Evolutionary conservation across 2,888 invertebrate species (phyloP).

Genomic region (Pammene fasciana): DNA sequence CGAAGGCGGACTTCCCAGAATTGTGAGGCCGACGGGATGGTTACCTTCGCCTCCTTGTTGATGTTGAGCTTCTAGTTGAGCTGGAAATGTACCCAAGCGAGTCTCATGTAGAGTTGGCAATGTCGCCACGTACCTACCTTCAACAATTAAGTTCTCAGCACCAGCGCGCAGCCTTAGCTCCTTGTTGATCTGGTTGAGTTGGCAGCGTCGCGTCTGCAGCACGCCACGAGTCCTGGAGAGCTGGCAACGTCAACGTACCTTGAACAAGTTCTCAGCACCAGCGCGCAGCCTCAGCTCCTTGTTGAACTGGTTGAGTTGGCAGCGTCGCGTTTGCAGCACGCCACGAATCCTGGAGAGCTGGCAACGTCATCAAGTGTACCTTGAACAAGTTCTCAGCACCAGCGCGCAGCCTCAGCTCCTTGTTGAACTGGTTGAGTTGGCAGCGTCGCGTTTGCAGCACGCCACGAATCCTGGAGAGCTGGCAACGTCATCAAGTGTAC

Average conservation of each 20-base stretch:
- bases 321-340: slow-evolving; percentile 89
- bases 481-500: slow-evolving; percentile 66
- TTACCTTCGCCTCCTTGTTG: no score
- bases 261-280: no score
- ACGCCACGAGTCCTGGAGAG: no score
- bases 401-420: slow-evolving; percentile 94
- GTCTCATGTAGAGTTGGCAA: slow-evolving; percentile 77
- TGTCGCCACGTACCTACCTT: slow-evolving; percentile 83
- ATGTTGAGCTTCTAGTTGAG: no score
- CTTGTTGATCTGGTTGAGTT: slow-evolving; percentile 94
- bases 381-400: slow-evolving; percentile 99
- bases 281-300: no score
- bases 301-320: slow-evolving; percentile 56
- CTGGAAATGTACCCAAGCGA: slow-evolving; percentile 85
- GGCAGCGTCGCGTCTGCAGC: slow-evolving; percentile 84
- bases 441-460: slow-evolving; percentile 80
- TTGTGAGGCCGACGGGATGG: no score
- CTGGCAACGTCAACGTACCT: no score
- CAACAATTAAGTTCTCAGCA: slow-evolving; percentile 98
- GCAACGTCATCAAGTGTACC: slow-evolving; percentile 74
- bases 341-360: slow-evolving; percentile 82
- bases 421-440: slow-evolving; percentile 94
- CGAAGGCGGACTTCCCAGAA: no score
- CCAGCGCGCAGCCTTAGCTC: slow-evolving; percentile 95
- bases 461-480: no score